Evolutionary conservation across 2,888 invertebrate genomes (phyloP).

Genomic region (Daptonema setosum): DNA sequence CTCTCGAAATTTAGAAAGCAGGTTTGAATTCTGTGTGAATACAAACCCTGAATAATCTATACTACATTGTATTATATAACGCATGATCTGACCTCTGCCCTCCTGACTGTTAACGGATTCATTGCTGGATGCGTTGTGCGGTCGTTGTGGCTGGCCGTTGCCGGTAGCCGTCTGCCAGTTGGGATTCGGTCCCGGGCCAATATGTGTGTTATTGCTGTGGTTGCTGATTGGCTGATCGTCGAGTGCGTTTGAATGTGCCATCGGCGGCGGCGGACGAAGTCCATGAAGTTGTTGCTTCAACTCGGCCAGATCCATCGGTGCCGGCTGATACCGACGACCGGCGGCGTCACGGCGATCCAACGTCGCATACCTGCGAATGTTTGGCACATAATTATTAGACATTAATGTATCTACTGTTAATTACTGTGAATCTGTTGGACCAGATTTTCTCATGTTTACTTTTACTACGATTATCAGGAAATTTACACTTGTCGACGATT

Average conservation of each 20-base stretch:
- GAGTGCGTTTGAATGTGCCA: background rate
- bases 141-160: background rate
- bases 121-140: background rate
- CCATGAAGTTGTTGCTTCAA: background rate
- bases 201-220: background rate
- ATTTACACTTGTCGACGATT: too few species aligned
- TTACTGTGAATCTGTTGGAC: too few species aligned
- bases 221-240: background rate
- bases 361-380: background rate
- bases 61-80: too few species aligned
- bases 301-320: background rate
- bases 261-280: background rate
- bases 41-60: too few species aligned
- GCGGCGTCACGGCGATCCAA: background rate
- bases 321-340: background rate
- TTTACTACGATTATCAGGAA: too few species aligned
- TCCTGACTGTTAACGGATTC: background rate
- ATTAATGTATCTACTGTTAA: too few species aligned
- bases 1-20: too few species aligned
- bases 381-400: background rate
- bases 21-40: too few species aligned
- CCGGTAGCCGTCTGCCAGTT: background rate
- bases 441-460: too few species aligned
- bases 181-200: background rate
- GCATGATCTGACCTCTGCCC: background rate